phyloP scores from a whole-genome alignment of 2,797 vertebrate genomes.

The Squalus acanthias region DNA sequence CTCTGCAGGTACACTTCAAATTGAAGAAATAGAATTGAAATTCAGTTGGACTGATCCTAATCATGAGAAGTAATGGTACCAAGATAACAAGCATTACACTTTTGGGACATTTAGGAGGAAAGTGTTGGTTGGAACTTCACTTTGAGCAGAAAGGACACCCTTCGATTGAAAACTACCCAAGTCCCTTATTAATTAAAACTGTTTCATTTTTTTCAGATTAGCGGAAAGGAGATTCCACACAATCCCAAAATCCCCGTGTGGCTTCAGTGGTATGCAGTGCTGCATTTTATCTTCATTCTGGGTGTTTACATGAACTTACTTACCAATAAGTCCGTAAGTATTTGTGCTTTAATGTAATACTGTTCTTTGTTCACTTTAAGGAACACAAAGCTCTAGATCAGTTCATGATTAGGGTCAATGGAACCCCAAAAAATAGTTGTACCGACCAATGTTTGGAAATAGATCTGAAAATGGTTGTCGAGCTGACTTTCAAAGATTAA shows the following conservation, averaged over 20 bases:
- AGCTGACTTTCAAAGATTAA: not conserved
- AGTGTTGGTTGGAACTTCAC: not conserved
- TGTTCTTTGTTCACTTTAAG: conserved; percentile 18
- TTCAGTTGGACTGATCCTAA: not conserved
- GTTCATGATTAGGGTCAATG: not conserved
- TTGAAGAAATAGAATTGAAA: not conserved
- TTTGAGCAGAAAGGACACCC: not conserved
- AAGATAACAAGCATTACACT: not conserved
- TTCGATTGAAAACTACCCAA: not conserved
- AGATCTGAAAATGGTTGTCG: not conserved
- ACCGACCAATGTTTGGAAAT: not conserved
- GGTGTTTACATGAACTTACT: conserved; percentile 69
- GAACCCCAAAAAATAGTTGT: not conserved
- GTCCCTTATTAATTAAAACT: not conserved
- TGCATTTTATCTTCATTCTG: conserved; percentile 71
- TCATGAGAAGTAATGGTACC: not conserved
- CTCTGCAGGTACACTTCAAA: not conserved
- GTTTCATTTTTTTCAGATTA: conserved; percentile 60
- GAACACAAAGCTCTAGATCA: not conserved
- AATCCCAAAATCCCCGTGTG: conserved; percentile 54
- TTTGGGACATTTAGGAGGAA: not conserved
- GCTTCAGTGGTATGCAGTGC: conserved; percentile 61
- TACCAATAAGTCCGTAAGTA: conserved; percentile 66
- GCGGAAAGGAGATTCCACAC: conserved; percentile 69
- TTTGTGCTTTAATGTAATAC: conserved; percentile 1